phyloP scores from a whole-genome alignment of 2,888 invertebrate species.

The Synergus umbraculus region DNA sequence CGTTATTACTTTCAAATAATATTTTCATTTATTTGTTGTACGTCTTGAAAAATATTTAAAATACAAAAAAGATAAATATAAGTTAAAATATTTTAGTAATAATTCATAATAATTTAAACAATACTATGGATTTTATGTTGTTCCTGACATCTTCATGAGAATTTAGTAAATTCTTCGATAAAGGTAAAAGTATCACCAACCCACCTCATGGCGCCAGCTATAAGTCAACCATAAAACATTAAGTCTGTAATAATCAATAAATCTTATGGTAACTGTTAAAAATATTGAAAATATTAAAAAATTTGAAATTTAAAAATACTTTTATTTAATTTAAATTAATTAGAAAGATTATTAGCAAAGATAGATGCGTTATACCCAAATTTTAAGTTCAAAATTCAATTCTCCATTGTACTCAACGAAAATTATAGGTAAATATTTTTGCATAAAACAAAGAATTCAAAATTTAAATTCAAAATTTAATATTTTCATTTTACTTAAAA shows the following conservation, averaged over 20 bases:
- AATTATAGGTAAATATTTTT: too few relatives aligned
- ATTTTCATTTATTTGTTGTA: too few relatives aligned
- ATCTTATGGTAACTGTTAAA: neutral
- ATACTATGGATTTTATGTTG: neutral
- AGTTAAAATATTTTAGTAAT: neutral
- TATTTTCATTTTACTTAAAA: too few relatives aligned
- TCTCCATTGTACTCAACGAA: too few relatives aligned
- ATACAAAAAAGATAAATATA: too few relatives aligned
- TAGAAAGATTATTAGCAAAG: too few relatives aligned
- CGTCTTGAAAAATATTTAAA: too few relatives aligned
- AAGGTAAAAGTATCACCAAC: neutral
- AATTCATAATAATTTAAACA: neutral
- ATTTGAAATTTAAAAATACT: neutral
- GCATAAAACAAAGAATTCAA: too few relatives aligned
- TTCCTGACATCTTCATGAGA: neutral
- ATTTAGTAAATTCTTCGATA: neutral
- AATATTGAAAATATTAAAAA: neutral
- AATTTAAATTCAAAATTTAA: too few relatives aligned
- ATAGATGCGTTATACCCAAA: too few relatives aligned
- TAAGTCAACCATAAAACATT: neutral
- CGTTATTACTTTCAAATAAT: neutral
- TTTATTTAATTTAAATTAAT: too few relatives aligned
- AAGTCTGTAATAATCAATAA: neutral
- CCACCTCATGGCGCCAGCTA: neutral
- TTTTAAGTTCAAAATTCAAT: too few relatives aligned